Base-by-base conservation (phyloP, 2,113 vertebrate genomes). In the Dromaius novaehollandiae region DNA sequence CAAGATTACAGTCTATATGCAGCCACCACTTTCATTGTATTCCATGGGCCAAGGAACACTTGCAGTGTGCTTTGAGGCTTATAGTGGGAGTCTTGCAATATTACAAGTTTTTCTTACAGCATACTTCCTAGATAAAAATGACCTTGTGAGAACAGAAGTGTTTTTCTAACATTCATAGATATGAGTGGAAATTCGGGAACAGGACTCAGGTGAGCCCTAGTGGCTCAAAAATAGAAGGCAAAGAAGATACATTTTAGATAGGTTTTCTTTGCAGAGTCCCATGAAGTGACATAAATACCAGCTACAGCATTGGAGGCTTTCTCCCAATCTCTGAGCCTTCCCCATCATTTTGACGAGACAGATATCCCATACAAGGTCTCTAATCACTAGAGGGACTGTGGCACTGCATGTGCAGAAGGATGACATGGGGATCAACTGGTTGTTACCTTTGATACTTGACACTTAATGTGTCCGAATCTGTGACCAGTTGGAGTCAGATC, bases 361-460 rank as follows among this genome's bases (percentile, higher is more conserved):
- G 3, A 77, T 78, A 24, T 84, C 28, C 50, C 13, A 25, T 48
- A 12, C 20, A 18, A n/a, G 5, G 3, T 44, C 9, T 13, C 25
- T 70, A 24, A 70, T 70, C 11, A 38, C 13, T 28, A 53, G 19
- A 66, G 10, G 50, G 65, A 46, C 21, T 69, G 9, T 46, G 55
- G 5, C 7, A 16, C 13, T 63, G 21, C 12, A 9, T 6, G 0
- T 38, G 11, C 21, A 65, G 32, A 51, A 86, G 18, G 24, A 42
- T 51, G 42, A 69, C 46, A 73, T 9, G 38, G 0, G 0, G 2
- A 32, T 64, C 30, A 69, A 55, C 58, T 28, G 0, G 5, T 3
- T 66, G 11, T 9, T 42, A 24, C 3, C 13, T 64, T 48, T 58
- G 21, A 53, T 13, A 58, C 6, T 1, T 71, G 30, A 78, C 91